Evolutionary conservation across 2,888 invertebrate species (phyloP).

Genomic region (Craniophora ligustri): DNA sequence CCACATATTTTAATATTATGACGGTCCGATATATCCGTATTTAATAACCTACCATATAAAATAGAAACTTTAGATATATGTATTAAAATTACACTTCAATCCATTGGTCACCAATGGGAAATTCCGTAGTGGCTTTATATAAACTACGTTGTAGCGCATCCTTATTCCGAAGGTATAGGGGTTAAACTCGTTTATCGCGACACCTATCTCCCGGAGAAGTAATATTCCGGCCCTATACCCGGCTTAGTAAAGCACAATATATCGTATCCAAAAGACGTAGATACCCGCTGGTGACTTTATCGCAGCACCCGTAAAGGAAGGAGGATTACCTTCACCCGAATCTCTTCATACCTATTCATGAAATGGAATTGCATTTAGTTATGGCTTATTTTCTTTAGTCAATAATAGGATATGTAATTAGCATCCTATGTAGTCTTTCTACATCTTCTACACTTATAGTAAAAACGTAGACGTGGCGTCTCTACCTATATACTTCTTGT

Average conservation of each 20-base stretch:
- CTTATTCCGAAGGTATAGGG: conserved; percentile 13
- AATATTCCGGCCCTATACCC: conserved; percentile 46
- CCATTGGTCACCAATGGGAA: conserved; percentile 50
- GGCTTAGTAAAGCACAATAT: conserved; percentile 61
- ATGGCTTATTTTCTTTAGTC: neutral
- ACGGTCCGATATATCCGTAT: conserved; percentile 34
- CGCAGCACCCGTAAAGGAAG: conserved; percentile 55
- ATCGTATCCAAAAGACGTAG: conserved; percentile 57
- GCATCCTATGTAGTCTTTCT: too few relatives aligned
- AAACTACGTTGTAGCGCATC: neutral
- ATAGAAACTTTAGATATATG: conserved; percentile 36
- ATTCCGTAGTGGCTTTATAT: conserved; percentile 23
- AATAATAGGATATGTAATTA: too few relatives aligned
- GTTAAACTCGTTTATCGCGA: conserved; percentile 24
- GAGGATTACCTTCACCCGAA: conserved; percentile 40
- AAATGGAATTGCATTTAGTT: conserved; percentile 40
- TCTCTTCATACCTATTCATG: conserved; percentile 59
- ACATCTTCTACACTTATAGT: too few relatives aligned
- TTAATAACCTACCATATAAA: conserved; percentile 37
- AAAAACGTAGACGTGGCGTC: too few relatives aligned
- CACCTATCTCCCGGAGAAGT: conserved; percentile 35
- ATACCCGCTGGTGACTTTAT: conserved; percentile 59
- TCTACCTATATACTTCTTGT: too few relatives aligned
- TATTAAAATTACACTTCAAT: conserved; percentile 54
- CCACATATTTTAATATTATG: conserved; percentile 27